phyloP scores from a whole-genome alignment of 2,888 invertebrate genomes.

The Dasypolia templi region DNA sequence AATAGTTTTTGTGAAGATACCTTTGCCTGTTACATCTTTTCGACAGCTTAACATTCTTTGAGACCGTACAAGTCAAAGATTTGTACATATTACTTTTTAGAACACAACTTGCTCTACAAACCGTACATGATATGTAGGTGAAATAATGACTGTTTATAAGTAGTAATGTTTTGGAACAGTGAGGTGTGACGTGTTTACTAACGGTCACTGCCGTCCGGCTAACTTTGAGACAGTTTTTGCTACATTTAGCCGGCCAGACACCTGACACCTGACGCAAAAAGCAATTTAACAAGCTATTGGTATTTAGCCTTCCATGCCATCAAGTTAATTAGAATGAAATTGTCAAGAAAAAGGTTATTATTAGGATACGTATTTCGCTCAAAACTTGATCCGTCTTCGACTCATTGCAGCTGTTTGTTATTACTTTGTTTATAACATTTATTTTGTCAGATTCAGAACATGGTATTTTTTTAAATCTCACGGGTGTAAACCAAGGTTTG shows the following conservation, averaged over 20 bases:
- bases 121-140: slow-evolving; percentile 50
- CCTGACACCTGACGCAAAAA: slow-evolving; percentile 49
- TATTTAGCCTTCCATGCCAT: slow-evolving; percentile 43
- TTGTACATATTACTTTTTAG: slow-evolving; percentile 9
- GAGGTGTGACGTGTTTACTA: slow-evolving; percentile 61
- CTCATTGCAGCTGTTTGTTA: too few species aligned
- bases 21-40: neutral
- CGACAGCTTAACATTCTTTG: neutral
- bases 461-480: too few species aligned
- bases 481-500: too few species aligned
- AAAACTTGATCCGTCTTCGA: slow-evolving; percentile 33
- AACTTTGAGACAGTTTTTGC: slow-evolving; percentile 59
- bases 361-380: slow-evolving; percentile 12
- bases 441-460: too few species aligned
- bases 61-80: slow-evolving; percentile 5
- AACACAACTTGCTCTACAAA: slow-evolving; percentile 34
- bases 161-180: slow-evolving; percentile 60
- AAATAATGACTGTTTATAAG: slow-evolving; percentile 60
- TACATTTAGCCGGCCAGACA: slow-evolving; percentile 35
- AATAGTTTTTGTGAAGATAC: neutral
- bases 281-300: slow-evolving; percentile 33
- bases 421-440: too few species aligned
- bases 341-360: slow-evolving; percentile 18
- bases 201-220: slow-evolving; percentile 52
- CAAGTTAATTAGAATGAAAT: slow-evolving; percentile 16